A percentile compares a stretch with the other conserved stretches of the same genome.
Conservation (phyloP, 2,888 invertebrate genomes). For the Crioceris asparagi region DNA sequence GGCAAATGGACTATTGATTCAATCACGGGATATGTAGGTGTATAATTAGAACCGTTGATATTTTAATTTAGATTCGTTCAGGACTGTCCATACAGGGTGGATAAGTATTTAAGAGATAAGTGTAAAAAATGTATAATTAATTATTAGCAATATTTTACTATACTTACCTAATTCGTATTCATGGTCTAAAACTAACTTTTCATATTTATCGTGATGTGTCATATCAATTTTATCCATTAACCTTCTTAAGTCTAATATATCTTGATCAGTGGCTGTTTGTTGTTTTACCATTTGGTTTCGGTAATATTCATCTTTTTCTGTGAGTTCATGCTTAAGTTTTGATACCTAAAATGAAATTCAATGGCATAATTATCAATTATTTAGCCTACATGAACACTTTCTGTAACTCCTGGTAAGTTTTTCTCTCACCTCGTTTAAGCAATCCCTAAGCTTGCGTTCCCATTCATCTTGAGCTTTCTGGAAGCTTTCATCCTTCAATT, state of each 20-base stretch:
- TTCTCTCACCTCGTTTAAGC: constrained; percentile 42
- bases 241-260: constrained; percentile 56
- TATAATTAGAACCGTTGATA: background rate
- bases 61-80: background rate
- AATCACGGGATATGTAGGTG: background rate
- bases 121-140: background rate
- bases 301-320: constrained; percentile 49
- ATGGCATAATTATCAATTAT: background rate
- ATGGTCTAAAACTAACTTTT: constrained; percentile 52
- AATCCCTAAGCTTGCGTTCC: constrained; percentile 40
- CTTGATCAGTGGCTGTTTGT: constrained; percentile 56
- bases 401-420: too few species aligned
- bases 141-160: constrained; percentile 9
- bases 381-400: background rate
- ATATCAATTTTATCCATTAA: constrained; percentile 65
- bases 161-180: constrained; percentile 55
- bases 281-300: constrained; percentile 46
- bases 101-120: background rate
- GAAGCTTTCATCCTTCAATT: constrained; percentile 48
- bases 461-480: constrained; percentile 43
- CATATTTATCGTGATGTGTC: constrained; percentile 60
- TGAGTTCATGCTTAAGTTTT: constrained; percentile 52
- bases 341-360: constrained; percentile 44
- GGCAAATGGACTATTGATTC: background rate
- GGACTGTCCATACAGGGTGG: too few species aligned